phyloP scores from a whole-genome alignment of 2,888 invertebrate species.

The Pomacea canaliculata region DNA sequence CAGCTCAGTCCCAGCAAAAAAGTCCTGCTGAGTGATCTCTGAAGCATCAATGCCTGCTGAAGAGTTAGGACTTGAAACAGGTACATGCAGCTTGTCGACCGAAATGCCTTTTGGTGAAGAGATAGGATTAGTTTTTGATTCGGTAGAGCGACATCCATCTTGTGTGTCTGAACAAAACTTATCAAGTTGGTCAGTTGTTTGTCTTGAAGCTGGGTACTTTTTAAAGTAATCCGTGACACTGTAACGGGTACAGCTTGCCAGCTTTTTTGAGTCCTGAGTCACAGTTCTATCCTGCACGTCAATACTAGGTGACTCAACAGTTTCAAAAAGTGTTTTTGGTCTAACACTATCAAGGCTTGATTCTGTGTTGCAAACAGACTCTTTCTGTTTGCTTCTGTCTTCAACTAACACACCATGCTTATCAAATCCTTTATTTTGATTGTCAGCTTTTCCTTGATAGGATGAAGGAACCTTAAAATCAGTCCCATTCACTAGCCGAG shows the following conservation, averaged over 20 bases:
- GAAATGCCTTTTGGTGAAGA: background rate
- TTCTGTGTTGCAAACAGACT: too few species aligned
- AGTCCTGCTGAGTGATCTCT: constrained; percentile 32
- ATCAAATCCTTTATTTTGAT: background rate
- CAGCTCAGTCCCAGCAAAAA: constrained; percentile 44
- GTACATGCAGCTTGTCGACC: background rate
- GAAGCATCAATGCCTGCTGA: background rate
- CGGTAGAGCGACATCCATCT: background rate
- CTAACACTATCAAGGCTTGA: too few species aligned
- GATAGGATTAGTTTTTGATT: background rate
- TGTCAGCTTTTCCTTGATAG: background rate
- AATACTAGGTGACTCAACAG: background rate
- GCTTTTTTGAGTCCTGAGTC: background rate
- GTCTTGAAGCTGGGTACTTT: constrained; percentile 42
- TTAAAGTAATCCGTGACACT: constrained; percentile 61
- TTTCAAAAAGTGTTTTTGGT: background rate
- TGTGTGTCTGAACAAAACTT: background rate
- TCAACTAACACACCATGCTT: constrained; percentile 1
- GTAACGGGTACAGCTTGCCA: constrained; percentile 45
- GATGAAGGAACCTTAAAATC: background rate
- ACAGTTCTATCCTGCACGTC: background rate
- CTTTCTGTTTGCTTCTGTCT: background rate
- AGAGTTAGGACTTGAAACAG: constrained; percentile 3
- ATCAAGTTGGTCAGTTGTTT: background rate
- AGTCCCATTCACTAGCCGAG: background rate